Evolutionary conservation across 2,113 vertebrate genomes (phyloP).

Genomic region (Lanius ludovicianus): DNA sequence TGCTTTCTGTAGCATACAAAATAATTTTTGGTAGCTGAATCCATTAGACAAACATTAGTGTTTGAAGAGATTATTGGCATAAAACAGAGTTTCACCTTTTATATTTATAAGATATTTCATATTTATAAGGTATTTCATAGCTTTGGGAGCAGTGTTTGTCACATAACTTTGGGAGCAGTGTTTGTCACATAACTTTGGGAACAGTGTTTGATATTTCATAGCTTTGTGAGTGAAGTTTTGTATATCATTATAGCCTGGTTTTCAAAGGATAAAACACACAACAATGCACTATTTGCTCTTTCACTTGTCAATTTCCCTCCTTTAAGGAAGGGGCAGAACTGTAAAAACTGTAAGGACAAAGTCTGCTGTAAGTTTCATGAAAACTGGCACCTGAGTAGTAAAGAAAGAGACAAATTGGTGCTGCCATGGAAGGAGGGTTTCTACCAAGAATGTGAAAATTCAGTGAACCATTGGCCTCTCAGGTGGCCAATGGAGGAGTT

Average conservation of each 20-base stretch:
- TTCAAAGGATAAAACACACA: background rate
- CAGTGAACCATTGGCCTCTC: background rate
- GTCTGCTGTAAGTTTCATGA: background rate
- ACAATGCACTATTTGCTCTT: background rate
- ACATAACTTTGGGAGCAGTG: slow-evolving; percentile 37
- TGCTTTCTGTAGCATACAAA: slow-evolving; percentile 62
- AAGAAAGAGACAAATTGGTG: background rate
- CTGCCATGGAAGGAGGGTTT: background rate
- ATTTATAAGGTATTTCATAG: slow-evolving; percentile 56
- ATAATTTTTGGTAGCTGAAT: slow-evolving; percentile 75
- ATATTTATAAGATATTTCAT: slow-evolving; percentile 74
- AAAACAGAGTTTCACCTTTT: slow-evolving; percentile 63
- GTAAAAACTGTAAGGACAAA: background rate
- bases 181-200: slow-evolving; percentile 53
- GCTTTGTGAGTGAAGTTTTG: slow-evolving; percentile 54
- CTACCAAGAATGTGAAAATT: background rate
- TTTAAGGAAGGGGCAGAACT: background rate
- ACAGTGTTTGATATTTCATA: slow-evolving; percentile 42
- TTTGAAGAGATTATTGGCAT: slow-evolving; percentile 72
- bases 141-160: slow-evolving; percentile 54
- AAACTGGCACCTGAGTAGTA: background rate
- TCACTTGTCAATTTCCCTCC: background rate
- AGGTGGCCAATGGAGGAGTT: background rate
- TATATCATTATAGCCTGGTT: background rate
- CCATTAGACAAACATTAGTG: slow-evolving; percentile 75